Conservation (phyloP, 2,113 vertebrate species). For the Calyptommatus sinebrachiatus region DNA sequence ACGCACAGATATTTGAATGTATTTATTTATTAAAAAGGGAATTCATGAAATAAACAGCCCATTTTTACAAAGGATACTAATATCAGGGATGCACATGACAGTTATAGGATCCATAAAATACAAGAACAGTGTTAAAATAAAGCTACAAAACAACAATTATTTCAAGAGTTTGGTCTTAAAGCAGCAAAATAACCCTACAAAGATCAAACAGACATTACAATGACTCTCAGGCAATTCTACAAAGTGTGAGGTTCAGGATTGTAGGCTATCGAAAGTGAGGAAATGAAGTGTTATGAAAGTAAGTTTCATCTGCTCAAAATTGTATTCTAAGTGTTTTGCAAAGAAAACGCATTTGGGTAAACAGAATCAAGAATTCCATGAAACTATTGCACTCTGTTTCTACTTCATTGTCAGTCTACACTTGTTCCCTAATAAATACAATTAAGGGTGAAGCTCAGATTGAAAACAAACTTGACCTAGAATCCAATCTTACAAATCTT, state of each 20-base stretch:
- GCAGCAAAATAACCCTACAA: not conserved
- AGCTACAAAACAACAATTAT: not conserved
- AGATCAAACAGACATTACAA: not conserved
- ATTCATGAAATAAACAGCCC: not conserved
- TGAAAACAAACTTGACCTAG: too few species aligned
- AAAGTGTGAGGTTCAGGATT: too few species aligned
- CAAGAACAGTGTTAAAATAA: not conserved
- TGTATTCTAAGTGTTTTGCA: too few species aligned
- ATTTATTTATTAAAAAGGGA: not conserved
- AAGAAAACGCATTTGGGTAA: too few species aligned
- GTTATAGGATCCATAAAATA: not conserved
- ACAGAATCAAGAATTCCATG: too few species aligned
- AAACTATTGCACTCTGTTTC: too few species aligned
- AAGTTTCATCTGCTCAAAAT: too few species aligned
- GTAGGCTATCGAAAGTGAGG: too few species aligned
- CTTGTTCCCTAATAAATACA: too few species aligned
- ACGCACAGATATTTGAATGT: not conserved
- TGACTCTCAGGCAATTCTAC: not conserved
- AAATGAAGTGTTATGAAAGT: too few species aligned
- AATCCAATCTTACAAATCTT: not conserved
- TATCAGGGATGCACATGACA: not conserved
- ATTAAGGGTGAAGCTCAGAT: not conserved
- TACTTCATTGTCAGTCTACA: too few species aligned
- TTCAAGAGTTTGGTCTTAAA: not conserved
- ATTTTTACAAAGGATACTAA: not conserved